Evolutionary conservation across 1,140 invertebrate species (phyloP), one percentile per base, ranked within the genome.

Genomic region (Linepithema humile): DNA sequence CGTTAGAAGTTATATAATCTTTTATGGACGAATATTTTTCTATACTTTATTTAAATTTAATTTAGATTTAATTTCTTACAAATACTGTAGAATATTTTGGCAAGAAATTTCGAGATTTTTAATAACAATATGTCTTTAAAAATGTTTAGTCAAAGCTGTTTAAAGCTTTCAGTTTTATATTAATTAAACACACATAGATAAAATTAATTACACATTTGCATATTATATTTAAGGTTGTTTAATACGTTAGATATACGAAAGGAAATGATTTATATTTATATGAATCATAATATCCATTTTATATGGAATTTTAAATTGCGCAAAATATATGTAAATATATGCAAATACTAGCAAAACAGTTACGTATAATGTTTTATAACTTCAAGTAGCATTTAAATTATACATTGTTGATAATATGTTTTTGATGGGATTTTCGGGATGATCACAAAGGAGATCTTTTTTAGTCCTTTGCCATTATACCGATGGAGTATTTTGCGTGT

Each of bases 401-500:
- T n/a, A n/a, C n/a, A n/a, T n/a, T n/a, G n/a, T n/a, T n/a, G n/a
- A n/a, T n/a, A n/a, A n/a, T n/a, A n/a, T n/a, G n/a, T n/a, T n/a
- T 77, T 77, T 12, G 48, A 48, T 65, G 10, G 35, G 9, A 64
- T 40, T 17, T 48, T 7, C 23, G 9, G 20, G 15, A 4, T 48
- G 29, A 12, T 78, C 3, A 48, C 12, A 38, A 9, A 55, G 69
- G 62, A 23, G 45, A 15, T 69, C 45, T 53, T 67, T 67, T 67
- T 77, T 10, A 32, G 38, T 45, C 57, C 40, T 73, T 57, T 72
- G 72, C n/a, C n/a, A 75, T 88, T 85, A 64, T 17, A 74, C 38
- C 59, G 35, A 43, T 45, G 57, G 67, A 65, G 17, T 67, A 59
- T 57, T 84, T 84, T 74, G 88, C 87, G 88, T 85, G 77, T 90